Evolutionary conservation across 2,797 vertebrate genomes (phyloP).

Genomic region (Hydrolagus colliei): DNA sequence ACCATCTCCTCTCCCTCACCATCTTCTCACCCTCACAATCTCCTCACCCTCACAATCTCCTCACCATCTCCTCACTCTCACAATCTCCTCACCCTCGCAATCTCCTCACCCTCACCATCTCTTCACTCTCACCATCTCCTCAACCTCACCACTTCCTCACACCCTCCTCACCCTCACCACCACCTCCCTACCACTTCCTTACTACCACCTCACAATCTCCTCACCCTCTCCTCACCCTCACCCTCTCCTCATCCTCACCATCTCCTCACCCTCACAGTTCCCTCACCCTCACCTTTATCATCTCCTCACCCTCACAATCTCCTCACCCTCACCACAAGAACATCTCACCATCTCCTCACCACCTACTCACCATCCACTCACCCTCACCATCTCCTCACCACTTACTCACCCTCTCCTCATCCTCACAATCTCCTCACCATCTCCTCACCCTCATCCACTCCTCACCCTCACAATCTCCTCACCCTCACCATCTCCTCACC

Average conservation of each 20-base stretch:
- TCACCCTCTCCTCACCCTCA: slow-evolving; percentile 14
- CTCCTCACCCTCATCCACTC: too few species aligned
- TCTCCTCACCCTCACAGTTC: background rate
- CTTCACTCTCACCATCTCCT: slow-evolving; percentile 29
- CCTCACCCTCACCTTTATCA: too few species aligned
- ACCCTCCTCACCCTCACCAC: slow-evolving; percentile 10
- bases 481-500: background rate
- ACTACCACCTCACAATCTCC: slow-evolving; percentile 40
- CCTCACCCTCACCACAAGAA: too few species aligned
- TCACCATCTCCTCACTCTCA: slow-evolving; percentile 1
- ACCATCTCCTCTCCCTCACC: background rate
- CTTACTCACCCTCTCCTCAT: background rate
- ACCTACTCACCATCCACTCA: slow-evolving; percentile 18
- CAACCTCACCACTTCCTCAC: background rate
- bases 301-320: too few species aligned
- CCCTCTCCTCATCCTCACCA: background rate
- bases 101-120: slow-evolving; percentile 17
- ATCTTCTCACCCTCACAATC: background rate
- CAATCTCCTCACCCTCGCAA: background rate
- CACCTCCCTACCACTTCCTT: slow-evolving; percentile 13
- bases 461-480: too few species aligned
- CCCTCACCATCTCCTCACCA: background rate
- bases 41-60: background rate
- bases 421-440: background rate
- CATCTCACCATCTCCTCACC: background rate